These are phyloP conservation scores for Meriones unguiculatus DNA, from an alignment of 2,113 vertebrate species.

Conservation along the genomic window DNA sequence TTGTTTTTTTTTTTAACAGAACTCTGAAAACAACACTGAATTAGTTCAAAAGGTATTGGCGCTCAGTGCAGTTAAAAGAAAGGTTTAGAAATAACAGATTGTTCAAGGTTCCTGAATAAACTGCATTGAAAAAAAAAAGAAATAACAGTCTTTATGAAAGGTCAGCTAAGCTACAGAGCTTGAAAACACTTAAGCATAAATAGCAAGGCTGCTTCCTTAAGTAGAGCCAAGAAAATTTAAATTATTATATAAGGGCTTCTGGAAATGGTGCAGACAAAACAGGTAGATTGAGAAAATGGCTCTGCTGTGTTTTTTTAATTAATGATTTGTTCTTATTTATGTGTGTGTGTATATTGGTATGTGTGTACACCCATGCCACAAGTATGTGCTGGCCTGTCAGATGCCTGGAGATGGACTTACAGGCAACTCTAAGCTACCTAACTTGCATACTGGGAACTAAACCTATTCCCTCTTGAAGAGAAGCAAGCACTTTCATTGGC, in stretches of 20 bases:
- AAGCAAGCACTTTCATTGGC: neutral
- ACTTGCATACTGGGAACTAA: neutral
- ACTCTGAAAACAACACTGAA: constrained; percentile 34
- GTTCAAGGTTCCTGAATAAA: too few species aligned
- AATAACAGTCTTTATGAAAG: constrained; percentile 25
- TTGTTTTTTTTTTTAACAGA: neutral
- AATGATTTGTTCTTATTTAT: neutral
- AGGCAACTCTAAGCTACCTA: neutral
- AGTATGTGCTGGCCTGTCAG: neutral
- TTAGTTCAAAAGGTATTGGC: neutral
- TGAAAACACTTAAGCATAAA: neutral
- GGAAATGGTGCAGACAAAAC: neutral
- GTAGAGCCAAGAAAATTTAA: neutral
- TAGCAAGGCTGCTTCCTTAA: neutral
- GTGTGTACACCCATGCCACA: neutral
- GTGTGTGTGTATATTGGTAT: too few species aligned
- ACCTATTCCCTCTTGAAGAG: neutral
- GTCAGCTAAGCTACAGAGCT: neutral
- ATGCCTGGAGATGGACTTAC: neutral
- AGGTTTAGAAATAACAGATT: too few species aligned
- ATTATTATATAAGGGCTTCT: neutral
- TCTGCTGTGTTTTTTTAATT: neutral
- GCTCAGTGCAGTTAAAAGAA: neutral
- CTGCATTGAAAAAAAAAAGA: too few species aligned
- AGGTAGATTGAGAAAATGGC: neutral